These are phyloP conservation scores for Zophobas morio DNA, from an alignment of 1,140 invertebrate species.

Conservation along the genomic window DNA sequence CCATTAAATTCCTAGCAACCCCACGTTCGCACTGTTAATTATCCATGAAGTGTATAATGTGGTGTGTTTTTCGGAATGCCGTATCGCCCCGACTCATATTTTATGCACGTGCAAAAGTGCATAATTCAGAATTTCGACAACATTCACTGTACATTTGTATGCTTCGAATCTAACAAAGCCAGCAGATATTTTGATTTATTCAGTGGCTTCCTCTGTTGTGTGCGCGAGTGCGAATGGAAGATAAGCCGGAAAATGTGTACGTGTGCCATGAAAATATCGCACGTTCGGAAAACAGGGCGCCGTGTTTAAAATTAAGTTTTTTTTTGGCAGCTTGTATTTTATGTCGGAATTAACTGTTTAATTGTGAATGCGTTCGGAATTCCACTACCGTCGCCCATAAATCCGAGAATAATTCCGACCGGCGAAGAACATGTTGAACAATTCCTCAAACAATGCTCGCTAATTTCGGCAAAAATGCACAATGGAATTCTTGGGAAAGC, in stretches of 20 bases:
- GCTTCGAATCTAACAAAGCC: constrained; percentile 38
- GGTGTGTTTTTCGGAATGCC: constrained; percentile 33
- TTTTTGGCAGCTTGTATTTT: background rate
- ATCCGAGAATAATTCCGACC: constrained; percentile 8
- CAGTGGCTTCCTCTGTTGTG: constrained; percentile 30
- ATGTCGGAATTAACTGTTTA: constrained; percentile 18
- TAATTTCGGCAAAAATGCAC: constrained; percentile 3
- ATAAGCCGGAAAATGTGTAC: constrained; percentile 34
- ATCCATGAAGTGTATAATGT: constrained; percentile 17
- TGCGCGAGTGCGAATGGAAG: constrained; percentile 39
- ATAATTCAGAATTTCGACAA: constrained; percentile 43
- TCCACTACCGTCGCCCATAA: background rate
- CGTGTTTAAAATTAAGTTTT: constrained; percentile 19
- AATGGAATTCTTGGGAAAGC: background rate
- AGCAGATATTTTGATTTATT: constrained; percentile 41
- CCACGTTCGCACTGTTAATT: constrained; percentile 4
- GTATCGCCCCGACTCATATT: background rate
- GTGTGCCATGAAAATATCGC: constrained; percentile 34
- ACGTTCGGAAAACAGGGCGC: constrained; percentile 21
- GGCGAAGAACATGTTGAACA: constrained; percentile 9
- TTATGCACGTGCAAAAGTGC: constrained; percentile 24
- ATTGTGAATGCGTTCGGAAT: constrained; percentile 16
- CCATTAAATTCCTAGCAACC: constrained; percentile 17
- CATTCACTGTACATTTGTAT: constrained; percentile 35
- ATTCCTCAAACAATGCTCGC: constrained; percentile 12